Evolutionary conservation across 2,797 vertebrate species (phyloP).

Genomic region (Danio jaintianensis): DNA sequence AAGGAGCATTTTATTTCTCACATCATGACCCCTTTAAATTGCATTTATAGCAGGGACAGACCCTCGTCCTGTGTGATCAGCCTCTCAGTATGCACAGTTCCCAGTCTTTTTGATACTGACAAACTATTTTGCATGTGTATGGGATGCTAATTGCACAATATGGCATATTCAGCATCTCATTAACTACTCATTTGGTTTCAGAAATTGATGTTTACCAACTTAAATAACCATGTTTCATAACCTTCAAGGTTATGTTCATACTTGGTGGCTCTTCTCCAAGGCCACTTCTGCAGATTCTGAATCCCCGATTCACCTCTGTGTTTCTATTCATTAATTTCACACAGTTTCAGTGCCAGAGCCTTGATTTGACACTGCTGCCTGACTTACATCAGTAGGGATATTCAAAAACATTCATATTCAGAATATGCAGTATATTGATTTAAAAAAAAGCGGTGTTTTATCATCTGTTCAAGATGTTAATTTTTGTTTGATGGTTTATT

Average conservation of each 20-base stretch:
- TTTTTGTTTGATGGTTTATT: neutral
- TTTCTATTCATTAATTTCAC: constrained; percentile 2
- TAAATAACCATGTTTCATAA: constrained; percentile 25
- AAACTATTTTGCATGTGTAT: neutral
- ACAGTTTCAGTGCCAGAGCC: neutral
- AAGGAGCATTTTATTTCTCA: too few species aligned
- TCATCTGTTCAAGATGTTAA: neutral
- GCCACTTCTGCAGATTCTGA: neutral
- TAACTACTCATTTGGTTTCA: constrained; percentile 14
- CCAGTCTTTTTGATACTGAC: constrained; percentile 1
- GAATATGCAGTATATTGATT: neutral
- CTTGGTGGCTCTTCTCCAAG: constrained; percentile 3
- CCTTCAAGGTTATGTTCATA: constrained; percentile 6
- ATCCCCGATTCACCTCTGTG: neutral
- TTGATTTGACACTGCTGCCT: neutral
- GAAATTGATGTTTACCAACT: constrained; percentile 16
- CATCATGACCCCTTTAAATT: neutral
- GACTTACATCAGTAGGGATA: neutral
- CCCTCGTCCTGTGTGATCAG: neutral
- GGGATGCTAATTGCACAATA: constrained; percentile 7
- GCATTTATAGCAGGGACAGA: neutral
- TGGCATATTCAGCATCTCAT: neutral
- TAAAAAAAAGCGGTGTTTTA: constrained; percentile 1
- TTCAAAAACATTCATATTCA: neutral
- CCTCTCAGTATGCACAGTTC: neutral